Conservation (phyloP, 2,888 invertebrate species). For the Omphaloscelis lunosa region DNA sequence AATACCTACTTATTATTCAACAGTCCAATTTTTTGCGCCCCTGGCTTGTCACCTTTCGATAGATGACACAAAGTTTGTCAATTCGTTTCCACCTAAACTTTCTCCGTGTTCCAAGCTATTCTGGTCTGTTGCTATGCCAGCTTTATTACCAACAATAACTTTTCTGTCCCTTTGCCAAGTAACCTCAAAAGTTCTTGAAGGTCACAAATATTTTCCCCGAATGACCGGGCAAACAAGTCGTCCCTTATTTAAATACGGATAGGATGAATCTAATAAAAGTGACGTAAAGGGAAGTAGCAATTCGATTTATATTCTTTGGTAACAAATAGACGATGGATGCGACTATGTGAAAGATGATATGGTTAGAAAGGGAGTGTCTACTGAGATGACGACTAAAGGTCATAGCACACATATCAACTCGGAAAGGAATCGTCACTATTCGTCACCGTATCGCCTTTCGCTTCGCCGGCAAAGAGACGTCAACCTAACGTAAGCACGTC, state of each 20-base stretch:
- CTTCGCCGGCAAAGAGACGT: too few relatives aligned
- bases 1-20: not conserved
- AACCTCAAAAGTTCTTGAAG: slow-evolving; percentile 54
- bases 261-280: slow-evolving; percentile 15
- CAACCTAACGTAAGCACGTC: too few relatives aligned
- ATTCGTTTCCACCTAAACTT: slow-evolving; percentile 19
- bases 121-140: slow-evolving; percentile 33
- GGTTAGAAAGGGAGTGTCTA: not conserved
- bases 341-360: not conserved
- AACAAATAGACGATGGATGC: not conserved
- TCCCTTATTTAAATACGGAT: slow-evolving; percentile 37
- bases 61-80: slow-evolving; percentile 17
- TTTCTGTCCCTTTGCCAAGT: slow-evolving; percentile 52
- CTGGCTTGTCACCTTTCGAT: slow-evolving; percentile 10
- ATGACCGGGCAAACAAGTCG: slow-evolving; percentile 47
- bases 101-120: slow-evolving; percentile 17
- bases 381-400: not conserved
- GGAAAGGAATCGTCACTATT: too few relatives aligned
- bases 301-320: slow-evolving; percentile 1
- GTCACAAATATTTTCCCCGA: slow-evolving; percentile 57
- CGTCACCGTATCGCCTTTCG: too few relatives aligned
- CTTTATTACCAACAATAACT: slow-evolving; percentile 45
- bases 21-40: not conserved
- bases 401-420: too few relatives aligned
- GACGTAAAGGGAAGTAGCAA: not conserved